phyloP scores from a whole-genome alignment of 2,113 vertebrate genomes.

The Hyperoodon ampullatus region DNA sequence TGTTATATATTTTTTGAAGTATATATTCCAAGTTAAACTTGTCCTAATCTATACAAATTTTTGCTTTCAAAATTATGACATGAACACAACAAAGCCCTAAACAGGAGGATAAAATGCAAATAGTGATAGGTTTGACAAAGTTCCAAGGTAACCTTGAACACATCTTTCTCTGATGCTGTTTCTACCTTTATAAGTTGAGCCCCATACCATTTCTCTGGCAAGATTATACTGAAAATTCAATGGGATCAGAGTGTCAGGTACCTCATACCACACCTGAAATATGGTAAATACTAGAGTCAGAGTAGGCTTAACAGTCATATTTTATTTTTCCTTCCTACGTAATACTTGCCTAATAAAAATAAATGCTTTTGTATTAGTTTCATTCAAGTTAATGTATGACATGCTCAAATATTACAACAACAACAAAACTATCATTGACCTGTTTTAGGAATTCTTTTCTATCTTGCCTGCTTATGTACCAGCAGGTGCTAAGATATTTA shows the following conservation, averaged over 20 bases:
- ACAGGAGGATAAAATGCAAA: neutral
- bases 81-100: neutral
- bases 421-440: neutral
- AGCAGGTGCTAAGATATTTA: neutral
- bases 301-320: neutral
- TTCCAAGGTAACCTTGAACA: neutral
- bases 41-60: neutral
- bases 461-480: neutral
- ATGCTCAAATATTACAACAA: neutral
- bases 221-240: neutral
- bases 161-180: neutral
- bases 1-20: neutral
- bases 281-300: neutral
- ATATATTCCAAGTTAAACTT: neutral
- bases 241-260: neutral
- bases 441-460: neutral
- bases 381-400: neutral
- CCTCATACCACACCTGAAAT: neutral
- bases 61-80: neutral
- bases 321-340: neutral
- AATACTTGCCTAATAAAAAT: neutral
- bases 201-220: neutral
- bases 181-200: neutral
- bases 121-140: neutral
- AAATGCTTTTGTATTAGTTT: neutral